Percentiles rank a stretch among this genome's conserved stretches.
phyloP scores from a whole-genome alignment of 2,797 vertebrate species.

The Malurus leucopterus region DNA sequence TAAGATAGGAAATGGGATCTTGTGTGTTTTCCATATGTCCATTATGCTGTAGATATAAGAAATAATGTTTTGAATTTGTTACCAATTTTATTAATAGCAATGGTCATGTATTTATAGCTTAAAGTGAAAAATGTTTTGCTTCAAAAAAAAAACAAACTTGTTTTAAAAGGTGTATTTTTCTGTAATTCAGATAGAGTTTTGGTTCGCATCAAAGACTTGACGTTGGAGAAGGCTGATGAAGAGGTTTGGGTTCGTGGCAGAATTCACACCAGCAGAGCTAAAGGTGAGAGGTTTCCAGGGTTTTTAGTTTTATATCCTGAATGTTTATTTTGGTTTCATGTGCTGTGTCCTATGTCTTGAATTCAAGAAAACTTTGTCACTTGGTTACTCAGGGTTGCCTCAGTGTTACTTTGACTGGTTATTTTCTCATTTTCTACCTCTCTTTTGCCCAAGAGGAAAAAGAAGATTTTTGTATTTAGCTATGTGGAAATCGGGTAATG shows the following conservation, averaged over 20 bases:
- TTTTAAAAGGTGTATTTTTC: neutral
- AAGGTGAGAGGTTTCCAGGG: slow-evolving; percentile 81
- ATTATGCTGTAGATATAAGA: neutral
- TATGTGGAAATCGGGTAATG: neutral
- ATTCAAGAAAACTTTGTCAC: neutral
- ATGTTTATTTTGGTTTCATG: neutral
- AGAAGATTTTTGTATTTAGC: neutral
- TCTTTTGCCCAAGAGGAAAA: neutral
- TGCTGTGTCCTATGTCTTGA: neutral
- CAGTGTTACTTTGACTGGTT: neutral
- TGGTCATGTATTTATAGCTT: neutral
- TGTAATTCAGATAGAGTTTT: slow-evolving; percentile 83
- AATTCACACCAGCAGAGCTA: slow-evolving; percentile 96
- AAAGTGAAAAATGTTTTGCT: neutral
- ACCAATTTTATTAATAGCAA: neutral
- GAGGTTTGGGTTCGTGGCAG: slow-evolving; percentile 93
- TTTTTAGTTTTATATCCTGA: neutral
- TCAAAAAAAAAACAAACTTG: neutral
- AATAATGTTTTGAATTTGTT: neutral
- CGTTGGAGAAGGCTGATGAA: slow-evolving; percentile 84
- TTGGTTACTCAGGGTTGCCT: neutral
- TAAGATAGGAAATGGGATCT: neutral
- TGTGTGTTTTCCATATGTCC: neutral
- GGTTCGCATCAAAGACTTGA: slow-evolving; percentile 85
- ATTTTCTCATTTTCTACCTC: neutral